Conservation (phyloP, 2,888 invertebrate genomes). For the Diachrysia chrysitis region DNA sequence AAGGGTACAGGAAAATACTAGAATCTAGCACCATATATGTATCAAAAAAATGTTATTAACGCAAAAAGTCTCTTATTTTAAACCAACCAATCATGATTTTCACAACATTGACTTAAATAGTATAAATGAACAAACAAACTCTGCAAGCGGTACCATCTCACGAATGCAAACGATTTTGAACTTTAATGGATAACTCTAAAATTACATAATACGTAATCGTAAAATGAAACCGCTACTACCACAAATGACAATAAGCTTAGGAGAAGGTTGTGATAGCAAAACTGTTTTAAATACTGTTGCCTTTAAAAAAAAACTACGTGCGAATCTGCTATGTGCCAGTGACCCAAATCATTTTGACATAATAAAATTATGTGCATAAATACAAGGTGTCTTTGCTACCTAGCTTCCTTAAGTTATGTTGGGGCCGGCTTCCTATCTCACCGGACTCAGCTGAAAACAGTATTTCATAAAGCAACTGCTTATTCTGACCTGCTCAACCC, state of each 20-base stretch:
- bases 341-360: no score
- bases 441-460: no score
- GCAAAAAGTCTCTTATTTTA: conserved; percentile 39
- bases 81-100: conserved; percentile 27
- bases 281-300: neutral
- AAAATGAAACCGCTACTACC: neutral
- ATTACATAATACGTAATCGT: neutral
- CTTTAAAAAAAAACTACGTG: neutral
- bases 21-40: no score
- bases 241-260: conserved; percentile 9
- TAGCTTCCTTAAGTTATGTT: no score
- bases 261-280: conserved; percentile 14
- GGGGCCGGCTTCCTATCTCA: no score
- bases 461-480: no score
- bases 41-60: neutral
- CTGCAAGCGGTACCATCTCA: neutral
- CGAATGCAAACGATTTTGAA: neutral
- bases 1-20: no score
- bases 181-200: neutral
- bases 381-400: no score
- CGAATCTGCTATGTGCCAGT: neutral
- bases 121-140: conserved; percentile 6
- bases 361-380: no score
- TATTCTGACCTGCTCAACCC: no score
- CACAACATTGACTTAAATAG: conserved; percentile 7